phyloP scores from a whole-genome alignment of 2,113 vertebrate species.

The Oxyura jamaicensis region DNA sequence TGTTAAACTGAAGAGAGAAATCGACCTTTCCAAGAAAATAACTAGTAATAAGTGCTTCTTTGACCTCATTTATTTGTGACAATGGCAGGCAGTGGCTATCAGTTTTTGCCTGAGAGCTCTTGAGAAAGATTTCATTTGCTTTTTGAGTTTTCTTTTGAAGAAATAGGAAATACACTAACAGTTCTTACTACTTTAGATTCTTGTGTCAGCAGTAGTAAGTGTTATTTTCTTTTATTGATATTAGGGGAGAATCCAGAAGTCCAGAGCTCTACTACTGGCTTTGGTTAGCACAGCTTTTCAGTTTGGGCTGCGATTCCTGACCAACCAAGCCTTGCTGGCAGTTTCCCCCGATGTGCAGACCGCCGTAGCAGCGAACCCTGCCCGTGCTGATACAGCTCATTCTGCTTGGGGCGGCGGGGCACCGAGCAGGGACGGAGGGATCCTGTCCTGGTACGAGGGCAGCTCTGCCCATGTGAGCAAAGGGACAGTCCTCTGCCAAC shows the following conservation, averaged over 20 bases:
- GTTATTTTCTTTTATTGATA: background rate
- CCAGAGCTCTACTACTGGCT: background rate
- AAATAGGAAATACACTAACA: background rate
- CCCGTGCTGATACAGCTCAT: background rate
- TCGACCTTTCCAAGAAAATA: slow-evolving; percentile 30
- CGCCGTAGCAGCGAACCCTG: background rate
- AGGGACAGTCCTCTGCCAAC: background rate
- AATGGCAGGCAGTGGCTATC: background rate
- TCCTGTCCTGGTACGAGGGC: background rate
- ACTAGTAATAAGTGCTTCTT: background rate
- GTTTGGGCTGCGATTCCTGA: background rate
- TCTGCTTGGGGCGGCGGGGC: background rate
- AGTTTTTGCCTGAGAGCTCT: background rate
- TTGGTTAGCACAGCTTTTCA: background rate
- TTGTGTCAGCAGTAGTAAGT: background rate
- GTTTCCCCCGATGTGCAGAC: background rate
- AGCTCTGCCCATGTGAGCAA: too few species aligned
- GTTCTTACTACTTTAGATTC: background rate
- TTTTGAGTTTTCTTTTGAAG: background rate
- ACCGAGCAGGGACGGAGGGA: background rate
- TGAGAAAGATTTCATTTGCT: background rate
- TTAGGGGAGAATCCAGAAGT: background rate
- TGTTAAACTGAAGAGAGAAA: background rate
- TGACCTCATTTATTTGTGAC: background rate
- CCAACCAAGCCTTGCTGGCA: background rate